A percentile compares a stretch with the other conserved stretches of the same genome.
These are phyloP conservation scores for Poecilia wingei DNA, from an alignment of 2,797 vertebrate species.

Conservation along the genomic window DNA sequence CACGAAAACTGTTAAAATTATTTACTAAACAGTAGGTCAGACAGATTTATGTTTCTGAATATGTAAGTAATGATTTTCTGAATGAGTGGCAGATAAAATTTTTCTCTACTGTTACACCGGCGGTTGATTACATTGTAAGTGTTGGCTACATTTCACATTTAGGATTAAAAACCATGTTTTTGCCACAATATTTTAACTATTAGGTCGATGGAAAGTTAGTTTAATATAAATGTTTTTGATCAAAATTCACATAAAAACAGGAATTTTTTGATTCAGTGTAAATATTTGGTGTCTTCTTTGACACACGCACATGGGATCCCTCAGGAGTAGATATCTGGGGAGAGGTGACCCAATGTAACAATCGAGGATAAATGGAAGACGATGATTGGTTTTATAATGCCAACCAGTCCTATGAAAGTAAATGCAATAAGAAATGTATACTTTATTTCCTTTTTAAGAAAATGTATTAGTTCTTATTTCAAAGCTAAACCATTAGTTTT, in stretches of 20 bases:
- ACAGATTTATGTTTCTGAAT: not conserved
- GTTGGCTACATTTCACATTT: too few relatives aligned
- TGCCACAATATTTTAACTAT: too few relatives aligned
- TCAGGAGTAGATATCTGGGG: not conserved
- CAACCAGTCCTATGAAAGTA: not conserved
- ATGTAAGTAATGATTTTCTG: not conserved
- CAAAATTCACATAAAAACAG: not conserved
- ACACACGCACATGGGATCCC: not conserved
- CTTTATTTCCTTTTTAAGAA: not conserved
- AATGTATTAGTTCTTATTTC: not conserved
- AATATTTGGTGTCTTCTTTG: not conserved
- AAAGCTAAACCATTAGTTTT: not conserved
- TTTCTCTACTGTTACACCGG: not conserved
- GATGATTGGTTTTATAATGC: not conserved
- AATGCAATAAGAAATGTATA: not conserved
- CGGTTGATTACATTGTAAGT: too few relatives aligned
- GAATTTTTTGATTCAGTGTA: not conserved
- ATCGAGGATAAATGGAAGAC: not conserved
- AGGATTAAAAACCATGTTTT: too few relatives aligned
- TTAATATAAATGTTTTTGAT: too few relatives aligned
- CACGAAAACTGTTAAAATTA: not conserved
- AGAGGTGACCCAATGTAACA: not conserved
- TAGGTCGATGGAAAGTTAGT: too few relatives aligned
- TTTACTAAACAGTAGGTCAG: not conserved
- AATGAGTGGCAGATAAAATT: not conserved